Conservation (phyloP, 1,140 invertebrate genomes). For the Atta texana region DNA sequence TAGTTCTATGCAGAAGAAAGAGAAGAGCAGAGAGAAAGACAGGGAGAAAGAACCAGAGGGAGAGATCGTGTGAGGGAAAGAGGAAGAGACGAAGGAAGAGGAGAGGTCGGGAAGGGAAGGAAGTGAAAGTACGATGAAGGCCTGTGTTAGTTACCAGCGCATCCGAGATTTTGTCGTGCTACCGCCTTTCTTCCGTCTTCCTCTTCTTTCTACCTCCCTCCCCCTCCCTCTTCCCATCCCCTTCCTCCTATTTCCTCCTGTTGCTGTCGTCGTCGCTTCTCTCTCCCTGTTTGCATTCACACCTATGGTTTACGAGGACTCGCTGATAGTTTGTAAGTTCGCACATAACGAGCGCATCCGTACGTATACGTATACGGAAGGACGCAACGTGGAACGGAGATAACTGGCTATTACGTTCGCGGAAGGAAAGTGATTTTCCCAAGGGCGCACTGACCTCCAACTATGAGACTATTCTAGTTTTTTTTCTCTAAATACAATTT, state of each 20-base stretch:
- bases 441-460: constrained; percentile 69
- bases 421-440: constrained; percentile 77
- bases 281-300: constrained; percentile 52
- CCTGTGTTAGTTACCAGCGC: constrained; percentile 73
- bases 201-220: constrained; percentile 51
- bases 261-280: constrained; percentile 11
- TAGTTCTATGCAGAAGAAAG: constrained; percentile 84
- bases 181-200: constrained; percentile 67
- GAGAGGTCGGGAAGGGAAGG: constrained; percentile 80
- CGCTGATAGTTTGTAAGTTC: constrained; percentile 71
- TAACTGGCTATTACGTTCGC: constrained; percentile 66
- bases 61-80: neutral
- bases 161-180: constrained; percentile 81
- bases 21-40: constrained; percentile 81
- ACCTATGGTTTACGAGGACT: constrained; percentile 55
- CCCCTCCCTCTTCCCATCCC: neutral
- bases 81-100: constrained; percentile 28
- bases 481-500: neutral
- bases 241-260: constrained; percentile 23
- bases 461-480: constrained; percentile 7
- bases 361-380: constrained; percentile 61
- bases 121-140: constrained; percentile 84
- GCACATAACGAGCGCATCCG: constrained; percentile 64
- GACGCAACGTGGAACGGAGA: constrained; percentile 77
- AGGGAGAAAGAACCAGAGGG: no score